A percentile compares a stretch with the other conserved stretches of the same genome.
phyloP scores from a whole-genome alignment of 53 echinoderm and acorn worm species.

The Temnopleurus reevesii region DNA sequence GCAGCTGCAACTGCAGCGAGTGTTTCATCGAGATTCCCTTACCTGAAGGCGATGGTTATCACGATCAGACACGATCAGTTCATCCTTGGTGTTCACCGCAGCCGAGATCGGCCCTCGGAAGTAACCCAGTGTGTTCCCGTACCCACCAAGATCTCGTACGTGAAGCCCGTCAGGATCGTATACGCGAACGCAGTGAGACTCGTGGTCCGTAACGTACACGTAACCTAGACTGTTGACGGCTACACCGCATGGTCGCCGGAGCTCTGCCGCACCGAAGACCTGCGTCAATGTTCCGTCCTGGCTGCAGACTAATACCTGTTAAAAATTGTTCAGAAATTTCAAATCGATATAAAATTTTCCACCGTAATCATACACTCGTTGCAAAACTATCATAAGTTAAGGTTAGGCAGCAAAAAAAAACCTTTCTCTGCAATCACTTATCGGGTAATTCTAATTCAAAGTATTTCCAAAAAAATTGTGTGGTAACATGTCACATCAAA shows the following conservation, averaged over 20 bases:
- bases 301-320: conserved; percentile 80
- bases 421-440: too few species aligned
- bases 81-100: conserved; percentile 83
- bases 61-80: conserved; percentile 90
- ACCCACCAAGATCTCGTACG: conserved; percentile 76
- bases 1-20: too few species aligned
- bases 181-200: conserved; percentile 71
- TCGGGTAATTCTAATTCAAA: too few species aligned
- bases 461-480: too few species aligned
- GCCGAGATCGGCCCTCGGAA: conserved; percentile 88
- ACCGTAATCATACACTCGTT: too few species aligned
- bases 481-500: too few species aligned
- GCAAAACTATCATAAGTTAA: too few species aligned
- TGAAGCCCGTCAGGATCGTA: conserved; percentile 73
- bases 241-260: conserved; percentile 87
- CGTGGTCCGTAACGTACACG: conserved; percentile 89
- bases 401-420: too few species aligned
- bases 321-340: neutral
- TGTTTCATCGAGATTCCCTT: too few species aligned
- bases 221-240: conserved; percentile 84
- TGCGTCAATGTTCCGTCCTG: conserved; percentile 77
- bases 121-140: conserved; percentile 76
- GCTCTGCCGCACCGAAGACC: conserved; percentile 73
- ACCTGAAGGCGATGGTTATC: conserved; percentile 90
- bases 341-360: too few species aligned